These are phyloP conservation scores for Mesitornis unicolor DNA, from an alignment of 2,113 vertebrate genomes.

Conservation along the genomic window DNA sequence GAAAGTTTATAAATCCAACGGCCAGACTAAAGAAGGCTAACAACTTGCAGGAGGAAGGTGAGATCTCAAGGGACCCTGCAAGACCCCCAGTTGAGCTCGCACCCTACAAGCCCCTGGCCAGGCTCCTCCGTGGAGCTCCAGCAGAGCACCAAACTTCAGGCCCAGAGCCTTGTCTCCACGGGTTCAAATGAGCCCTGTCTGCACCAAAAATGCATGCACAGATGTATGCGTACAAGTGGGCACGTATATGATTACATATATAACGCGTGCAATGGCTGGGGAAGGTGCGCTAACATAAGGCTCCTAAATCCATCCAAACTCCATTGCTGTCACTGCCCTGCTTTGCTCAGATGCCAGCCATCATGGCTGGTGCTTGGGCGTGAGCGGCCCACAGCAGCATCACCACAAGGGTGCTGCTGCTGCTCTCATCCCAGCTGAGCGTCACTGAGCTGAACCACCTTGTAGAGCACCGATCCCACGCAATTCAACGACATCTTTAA, in stretches of 20 bases:
- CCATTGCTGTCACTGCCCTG: background rate
- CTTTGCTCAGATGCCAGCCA: background rate
- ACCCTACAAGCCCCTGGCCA: accelerated
- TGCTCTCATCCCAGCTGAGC: background rate
- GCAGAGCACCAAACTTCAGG: background rate
- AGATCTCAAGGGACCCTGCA: background rate
- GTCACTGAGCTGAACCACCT: background rate
- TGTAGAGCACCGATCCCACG: background rate
- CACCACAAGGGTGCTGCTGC: accelerated
- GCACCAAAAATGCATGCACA: accelerated
- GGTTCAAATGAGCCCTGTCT: background rate
- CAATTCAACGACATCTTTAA: background rate
- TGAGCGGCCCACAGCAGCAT: accelerated
- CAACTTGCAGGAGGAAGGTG: background rate
- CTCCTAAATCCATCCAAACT: background rate
- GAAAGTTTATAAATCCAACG: accelerated
- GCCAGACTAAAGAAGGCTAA: background rate
- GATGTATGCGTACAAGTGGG: accelerated
- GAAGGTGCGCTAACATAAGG: background rate
- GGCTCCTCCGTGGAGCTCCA: background rate
- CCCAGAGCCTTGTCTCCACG: background rate
- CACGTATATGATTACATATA: accelerated
- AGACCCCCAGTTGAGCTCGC: background rate
- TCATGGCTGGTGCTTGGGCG: background rate
- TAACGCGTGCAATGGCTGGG: accelerated